phyloP scores from a whole-genome alignment of 2,113 vertebrate genomes.

The Apeltes quadracus region DNA sequence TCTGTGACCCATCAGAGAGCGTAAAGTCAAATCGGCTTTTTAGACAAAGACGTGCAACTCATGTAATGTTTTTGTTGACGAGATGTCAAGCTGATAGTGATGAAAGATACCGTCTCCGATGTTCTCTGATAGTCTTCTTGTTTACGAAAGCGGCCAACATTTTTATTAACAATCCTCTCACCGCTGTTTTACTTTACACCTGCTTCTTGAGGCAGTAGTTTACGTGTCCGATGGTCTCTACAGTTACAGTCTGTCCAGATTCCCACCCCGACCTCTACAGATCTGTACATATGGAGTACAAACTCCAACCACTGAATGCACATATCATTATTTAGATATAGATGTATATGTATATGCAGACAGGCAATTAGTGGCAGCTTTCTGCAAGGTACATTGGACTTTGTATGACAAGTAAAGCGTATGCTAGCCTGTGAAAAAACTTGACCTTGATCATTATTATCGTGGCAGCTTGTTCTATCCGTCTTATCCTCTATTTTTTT shows the following conservation, averaged over 20 bases:
- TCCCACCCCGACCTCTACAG: background rate
- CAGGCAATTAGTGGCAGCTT: slow-evolving; percentile 36
- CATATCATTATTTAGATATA: too few relatives aligned
- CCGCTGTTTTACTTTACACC: too few relatives aligned
- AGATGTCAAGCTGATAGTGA: slow-evolving; percentile 3
- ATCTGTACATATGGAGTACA: slow-evolving; percentile 16
- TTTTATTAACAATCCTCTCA: slow-evolving; percentile 28
- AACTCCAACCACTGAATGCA: background rate
- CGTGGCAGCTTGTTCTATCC: background rate
- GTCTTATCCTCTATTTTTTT: background rate
- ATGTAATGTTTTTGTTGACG: slow-evolving; percentile 16
- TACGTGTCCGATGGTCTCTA: slow-evolving; percentile 5
- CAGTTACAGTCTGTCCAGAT: slow-evolving; percentile 12
- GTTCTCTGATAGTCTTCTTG: too few relatives aligned
- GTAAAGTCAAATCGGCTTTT: background rate
- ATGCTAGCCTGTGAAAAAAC: slow-evolving; percentile 9
- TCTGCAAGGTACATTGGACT: slow-evolving; percentile 30
- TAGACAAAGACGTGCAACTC: background rate
- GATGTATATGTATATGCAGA: slow-evolving; percentile 12
- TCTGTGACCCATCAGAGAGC: background rate
- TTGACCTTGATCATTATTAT: slow-evolving; percentile 26
- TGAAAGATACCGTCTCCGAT: too few relatives aligned
- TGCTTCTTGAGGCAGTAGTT: too few relatives aligned
- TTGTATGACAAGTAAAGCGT: slow-evolving; percentile 21
- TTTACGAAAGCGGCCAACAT: slow-evolving; percentile 21